Evolutionary conservation across 1,140 invertebrate genomes (phyloP), one percentile per base, ranked within the genome.

Genomic region (Grapholita molesta): DNA sequence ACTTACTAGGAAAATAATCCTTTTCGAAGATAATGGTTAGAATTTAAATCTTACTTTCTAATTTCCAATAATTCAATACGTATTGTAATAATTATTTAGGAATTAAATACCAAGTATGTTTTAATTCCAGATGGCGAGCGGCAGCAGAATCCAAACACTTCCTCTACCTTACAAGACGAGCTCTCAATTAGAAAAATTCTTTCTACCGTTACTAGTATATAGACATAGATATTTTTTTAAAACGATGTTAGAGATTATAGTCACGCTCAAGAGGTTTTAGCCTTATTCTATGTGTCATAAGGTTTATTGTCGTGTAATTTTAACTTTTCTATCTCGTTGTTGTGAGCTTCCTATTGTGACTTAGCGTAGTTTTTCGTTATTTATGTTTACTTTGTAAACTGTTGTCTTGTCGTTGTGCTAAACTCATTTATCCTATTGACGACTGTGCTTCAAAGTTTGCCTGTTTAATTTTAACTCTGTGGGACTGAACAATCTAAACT

Each of bases 161-260:
- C 35, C 32, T 15, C 12, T 23, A 53, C 32, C n/a, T n/a, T 52
- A 61, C 55, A 35, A 28, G 48, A 61, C 42, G 23, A 67, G 77
- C 80, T 84, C 82, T 85, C 80, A 82, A 82, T 78, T 74, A 76
- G 42, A 69, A 70, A 71, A 71, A 71, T 74, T 80, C 67, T 72
- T 77, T 67, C 33, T 78, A 72, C 74, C 42, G 72, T 78, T 75
- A 80, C 65, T 70, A 64, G 76, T 71, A 70, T 75, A 52, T 80
- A 82, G 67, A 55, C 57, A 80, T 76, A 76, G 66, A 77, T 84
- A 84, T 84, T 81, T 84, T 82, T 84, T 61, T 82, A 78, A 61
- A 76, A 73, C 53, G 55, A 66, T 68, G 48, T 68, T 32, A 70
- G 52, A 72, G 69, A 72, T 42, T 48, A 71, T 65, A 72, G 70